Evolutionary conservation across 2,113 vertebrate species (phyloP), one percentile per base, ranked within the genome.

Genomic region (Xiphophorus hellerii): DNA sequence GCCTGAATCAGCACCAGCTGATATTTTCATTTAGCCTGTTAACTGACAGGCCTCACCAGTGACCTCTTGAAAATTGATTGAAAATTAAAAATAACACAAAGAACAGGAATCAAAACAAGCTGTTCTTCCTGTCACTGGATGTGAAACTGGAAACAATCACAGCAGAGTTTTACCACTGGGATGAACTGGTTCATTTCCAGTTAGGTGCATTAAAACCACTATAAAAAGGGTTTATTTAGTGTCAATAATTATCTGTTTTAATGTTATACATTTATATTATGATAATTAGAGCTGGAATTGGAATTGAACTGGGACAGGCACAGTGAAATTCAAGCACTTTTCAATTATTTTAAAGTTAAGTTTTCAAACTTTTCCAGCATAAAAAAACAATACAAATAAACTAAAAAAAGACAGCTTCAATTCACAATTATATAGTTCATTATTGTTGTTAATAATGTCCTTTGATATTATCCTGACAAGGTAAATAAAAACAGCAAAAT

Each of bases 21-120:
- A 64, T 0, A 0, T 69, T 69, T 71, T 48, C 48, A 20, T 78
- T 78, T n/a, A 29, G 69, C 58, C 39, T 31, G 61, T 80, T 28
- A 65, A 83, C 64, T 66, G 73, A 88, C 62, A 72, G 28, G 80
- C 28, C 62, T 74, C 69, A 69, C 67, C 71, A 42, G 67, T 81
- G 79, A 92, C 82, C 66, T 85, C 30, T 88, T 8, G 33, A 35
- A 35, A 35, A 35, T 1, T 33, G 48, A 31, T 51, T 31, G 37
- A 25, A 61, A 31, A n/a, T 6, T 4, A 62, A 27, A 14, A 31
- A 77, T n/a, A 27, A 82, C 25, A 66, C 25, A 61, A 1, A 25
- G 44, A 17, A 10, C 70, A 54, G 75, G 22, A 82, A 75, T 39
- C 25, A 60, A 75, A 69, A 68, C 12, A 48, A 22, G 12, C 20